A percentile compares a stretch with the other conserved stretches of the same genome.
phyloP scores from a whole-genome alignment of 2,888 invertebrate genomes.

The Cryptus viduatorius region DNA sequence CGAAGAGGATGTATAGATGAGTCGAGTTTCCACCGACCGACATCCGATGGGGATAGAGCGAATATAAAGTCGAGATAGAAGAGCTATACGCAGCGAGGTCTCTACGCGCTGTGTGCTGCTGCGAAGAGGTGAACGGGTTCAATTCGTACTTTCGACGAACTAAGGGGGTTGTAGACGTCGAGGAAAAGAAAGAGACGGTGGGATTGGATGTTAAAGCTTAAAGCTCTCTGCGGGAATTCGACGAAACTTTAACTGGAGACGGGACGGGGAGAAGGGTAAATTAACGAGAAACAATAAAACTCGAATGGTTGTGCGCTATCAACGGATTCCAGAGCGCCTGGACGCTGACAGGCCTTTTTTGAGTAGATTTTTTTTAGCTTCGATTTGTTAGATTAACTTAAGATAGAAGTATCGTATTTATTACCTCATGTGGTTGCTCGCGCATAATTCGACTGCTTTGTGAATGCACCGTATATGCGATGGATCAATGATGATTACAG shows the following conservation, averaged over 20 bases:
- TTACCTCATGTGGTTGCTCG: no score
- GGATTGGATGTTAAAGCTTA: conserved; percentile 71
- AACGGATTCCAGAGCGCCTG: conserved; percentile 32
- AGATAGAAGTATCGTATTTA: not conserved
- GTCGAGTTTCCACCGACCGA: conserved; percentile 43
- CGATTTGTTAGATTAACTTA: conserved; percentile 55
- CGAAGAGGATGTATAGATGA: conserved; percentile 11
- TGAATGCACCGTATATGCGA: no score
- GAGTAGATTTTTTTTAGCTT: conserved; percentile 22
- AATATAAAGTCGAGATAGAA: conserved; percentile 62
- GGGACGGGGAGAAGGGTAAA: conserved; percentile 72
- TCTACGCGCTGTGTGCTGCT: conserved; percentile 23
- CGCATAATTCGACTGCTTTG: no score
- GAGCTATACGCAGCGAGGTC: conserved; percentile 31
- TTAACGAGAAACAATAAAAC: conserved; percentile 78
- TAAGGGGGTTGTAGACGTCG: conserved; percentile 29
- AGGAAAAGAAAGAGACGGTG: conserved; percentile 51
- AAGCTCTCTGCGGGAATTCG: conserved; percentile 77
- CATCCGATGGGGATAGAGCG: conserved; percentile 42
- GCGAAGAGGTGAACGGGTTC: conserved; percentile 38
- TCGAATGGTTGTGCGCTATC: conserved; percentile 63
- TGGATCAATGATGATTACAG: no score
- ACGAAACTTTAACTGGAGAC: conserved; percentile 73
- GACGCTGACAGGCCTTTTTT: conserved; percentile 11
- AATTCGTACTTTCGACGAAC: conserved; percentile 31